These are phyloP conservation scores for Eilema sororculum DNA, from an alignment of 2,888 invertebrate genomes.

Conservation along the genomic window DNA sequence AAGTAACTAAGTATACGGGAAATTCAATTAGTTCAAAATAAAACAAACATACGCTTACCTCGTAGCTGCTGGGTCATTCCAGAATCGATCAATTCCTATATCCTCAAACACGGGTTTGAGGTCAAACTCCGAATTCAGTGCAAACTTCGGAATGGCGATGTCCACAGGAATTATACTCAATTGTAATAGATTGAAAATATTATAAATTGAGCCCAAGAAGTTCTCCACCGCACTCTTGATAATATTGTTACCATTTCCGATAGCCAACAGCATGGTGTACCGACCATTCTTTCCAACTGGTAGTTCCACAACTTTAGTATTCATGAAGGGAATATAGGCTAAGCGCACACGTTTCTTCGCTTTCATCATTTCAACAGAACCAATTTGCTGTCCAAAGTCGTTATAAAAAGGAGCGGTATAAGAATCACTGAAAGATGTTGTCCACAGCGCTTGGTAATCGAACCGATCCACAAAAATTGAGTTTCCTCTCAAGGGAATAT, in stretches of 20 bases:
- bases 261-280: slow-evolving; percentile 53
- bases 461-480: slow-evolving; percentile 53
- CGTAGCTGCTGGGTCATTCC: slow-evolving; percentile 51
- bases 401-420: slow-evolving; percentile 55
- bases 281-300: slow-evolving; percentile 56
- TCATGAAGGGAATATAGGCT: slow-evolving; percentile 47
- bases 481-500: slow-evolving; percentile 42
- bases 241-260: slow-evolving; percentile 40
- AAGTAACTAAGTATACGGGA: too few relatives aligned
- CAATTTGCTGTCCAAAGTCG: slow-evolving; percentile 47
- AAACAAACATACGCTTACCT: slow-evolving; percentile 40
- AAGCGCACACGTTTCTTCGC: slow-evolving; percentile 50
- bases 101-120: slow-evolving; percentile 46
- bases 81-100: slow-evolving; percentile 46
- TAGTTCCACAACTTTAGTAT: slow-evolving; percentile 56
- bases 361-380: slow-evolving; percentile 54
- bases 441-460: slow-evolving; percentile 53
- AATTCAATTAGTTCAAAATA: not conserved
- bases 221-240: slow-evolving; percentile 38
- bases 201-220: slow-evolving; percentile 46
- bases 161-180: slow-evolving; percentile 54
- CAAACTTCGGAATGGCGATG: slow-evolving; percentile 55
- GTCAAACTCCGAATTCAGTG: slow-evolving; percentile 51
- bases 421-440: slow-evolving; percentile 50
- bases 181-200: slow-evolving; percentile 47